phyloP scores from a whole-genome alignment of 2,888 invertebrate species.

The Agapostemon virescens region DNA sequence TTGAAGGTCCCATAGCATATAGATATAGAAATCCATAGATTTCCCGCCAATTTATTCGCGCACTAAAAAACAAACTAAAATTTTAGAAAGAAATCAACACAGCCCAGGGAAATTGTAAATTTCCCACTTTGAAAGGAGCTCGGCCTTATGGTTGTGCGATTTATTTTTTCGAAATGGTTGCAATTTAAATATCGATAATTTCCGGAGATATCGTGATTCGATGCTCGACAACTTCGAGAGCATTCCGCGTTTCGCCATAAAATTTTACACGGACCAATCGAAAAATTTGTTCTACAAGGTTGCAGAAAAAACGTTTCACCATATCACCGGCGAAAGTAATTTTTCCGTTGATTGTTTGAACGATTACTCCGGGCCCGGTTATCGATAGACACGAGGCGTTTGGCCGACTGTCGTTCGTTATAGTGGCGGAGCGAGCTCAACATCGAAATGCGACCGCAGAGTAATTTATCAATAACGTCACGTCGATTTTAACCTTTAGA shows the following conservation, averaged over 20 bases:
- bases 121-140: too few species aligned
- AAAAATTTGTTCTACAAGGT: neutral
- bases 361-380: neutral
- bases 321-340: neutral
- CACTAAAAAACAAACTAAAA: too few species aligned
- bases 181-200: neutral
- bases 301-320: neutral
- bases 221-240: neutral
- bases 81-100: neutral
- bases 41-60: too few species aligned
- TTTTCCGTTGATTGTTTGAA: neutral
- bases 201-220: too few species aligned
- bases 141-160: neutral
- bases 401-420: neutral
- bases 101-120: too few species aligned
- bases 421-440: neutral
- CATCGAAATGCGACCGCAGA: slow-evolving; percentile 3
- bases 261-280: neutral
- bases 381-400: neutral
- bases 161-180: neutral
- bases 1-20: too few species aligned
- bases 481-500: slow-evolving; percentile 21
- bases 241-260: neutral
- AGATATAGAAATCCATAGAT: too few species aligned
- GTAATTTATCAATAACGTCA: slow-evolving; percentile 32